These are phyloP conservation scores for Drosophila paucipuncta DNA, from an alignment of 2,888 invertebrate genomes.

Conservation along the genomic window DNA sequence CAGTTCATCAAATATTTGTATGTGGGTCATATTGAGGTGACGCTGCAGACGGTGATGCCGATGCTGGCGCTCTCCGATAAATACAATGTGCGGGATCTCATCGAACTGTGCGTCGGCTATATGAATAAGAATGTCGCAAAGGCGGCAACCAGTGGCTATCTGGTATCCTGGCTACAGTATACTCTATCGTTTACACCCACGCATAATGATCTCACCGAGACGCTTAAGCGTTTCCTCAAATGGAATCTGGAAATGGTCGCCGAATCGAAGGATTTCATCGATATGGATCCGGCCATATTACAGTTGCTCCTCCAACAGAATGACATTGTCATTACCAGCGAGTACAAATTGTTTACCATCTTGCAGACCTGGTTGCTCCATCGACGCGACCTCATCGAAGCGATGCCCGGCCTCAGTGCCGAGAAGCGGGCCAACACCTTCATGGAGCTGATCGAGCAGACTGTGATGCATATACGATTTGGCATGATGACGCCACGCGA, in stretches of 20 bases:
- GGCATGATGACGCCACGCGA: conserved; percentile 98
- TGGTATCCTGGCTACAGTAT: conserved; percentile 97
- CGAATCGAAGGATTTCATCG: conserved; percentile 91
- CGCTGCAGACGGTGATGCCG: conserved; percentile 93
- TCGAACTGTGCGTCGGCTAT: conserved; percentile 92
- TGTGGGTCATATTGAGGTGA: conserved; percentile 95
- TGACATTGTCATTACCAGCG: conserved; percentile 95
- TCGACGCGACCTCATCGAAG: conserved; percentile 88
- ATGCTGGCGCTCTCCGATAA: conserved; percentile 96
- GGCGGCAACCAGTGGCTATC: conserved; percentile 92
- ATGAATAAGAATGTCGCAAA: conserved; percentile 95
- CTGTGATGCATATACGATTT: conserved; percentile 93
- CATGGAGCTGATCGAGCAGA: conserved; percentile 89
- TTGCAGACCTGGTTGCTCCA: conserved; percentile 92
- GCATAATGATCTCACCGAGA: conserved; percentile 86
- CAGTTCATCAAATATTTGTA: conserved; percentile 95
- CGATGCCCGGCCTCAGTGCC: conserved; percentile 85
- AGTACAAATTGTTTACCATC: conserved; percentile 92
- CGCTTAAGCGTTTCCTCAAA: conserved; percentile 93
- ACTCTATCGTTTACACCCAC: conserved; percentile 92
- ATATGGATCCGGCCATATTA: conserved; percentile 92
- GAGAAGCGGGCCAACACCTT: conserved; percentile 88
- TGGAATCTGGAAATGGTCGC: conserved; percentile 96
- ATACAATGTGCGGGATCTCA: conserved; percentile 96
- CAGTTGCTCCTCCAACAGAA: conserved; percentile 92